A percentile compares a stretch with the other conserved stretches of the same genome.
Conservation (phyloP, 2,113 vertebrate species). For the Oreochromis aureus region DNA sequence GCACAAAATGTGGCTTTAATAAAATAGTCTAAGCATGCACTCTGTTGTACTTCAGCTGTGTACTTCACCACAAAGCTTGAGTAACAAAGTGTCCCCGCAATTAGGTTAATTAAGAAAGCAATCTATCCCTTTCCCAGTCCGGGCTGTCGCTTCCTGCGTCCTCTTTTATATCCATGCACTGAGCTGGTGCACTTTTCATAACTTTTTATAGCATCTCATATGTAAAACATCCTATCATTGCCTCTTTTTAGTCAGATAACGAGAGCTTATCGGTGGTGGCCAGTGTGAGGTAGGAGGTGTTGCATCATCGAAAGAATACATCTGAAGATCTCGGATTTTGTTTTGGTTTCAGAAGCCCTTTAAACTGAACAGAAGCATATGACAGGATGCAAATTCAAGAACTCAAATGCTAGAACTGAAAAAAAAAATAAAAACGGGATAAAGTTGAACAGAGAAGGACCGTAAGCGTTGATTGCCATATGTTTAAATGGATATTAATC, state of each 20-base stretch:
- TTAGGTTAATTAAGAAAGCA: neutral
- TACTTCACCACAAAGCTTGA: neutral
- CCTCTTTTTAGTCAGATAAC: neutral
- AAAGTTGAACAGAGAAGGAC: neutral
- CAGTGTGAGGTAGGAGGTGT: neutral
- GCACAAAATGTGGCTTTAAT: neutral
- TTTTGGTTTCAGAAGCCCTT: neutral
- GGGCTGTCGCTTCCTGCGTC: neutral
- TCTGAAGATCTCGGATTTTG: neutral
- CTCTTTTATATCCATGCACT: neutral
- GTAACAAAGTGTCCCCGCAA: neutral
- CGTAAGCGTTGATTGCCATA: slow-evolving; percentile 12
- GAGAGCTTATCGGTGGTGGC: neutral
- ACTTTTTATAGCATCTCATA: neutral
- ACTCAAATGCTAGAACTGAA: neutral
- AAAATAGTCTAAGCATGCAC: neutral
- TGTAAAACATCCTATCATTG: neutral
- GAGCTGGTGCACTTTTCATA: neutral
- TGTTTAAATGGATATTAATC: slow-evolving; percentile 48
- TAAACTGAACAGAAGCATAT: neutral
- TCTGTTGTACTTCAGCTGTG: neutral
- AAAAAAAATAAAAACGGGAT: neutral
- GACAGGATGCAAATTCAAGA: neutral
- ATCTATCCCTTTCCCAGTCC: neutral
- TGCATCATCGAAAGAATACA: neutral